Evolutionary conservation across 2,113 vertebrate genomes (phyloP).

Genomic region (Burhinus bistriatus): DNA sequence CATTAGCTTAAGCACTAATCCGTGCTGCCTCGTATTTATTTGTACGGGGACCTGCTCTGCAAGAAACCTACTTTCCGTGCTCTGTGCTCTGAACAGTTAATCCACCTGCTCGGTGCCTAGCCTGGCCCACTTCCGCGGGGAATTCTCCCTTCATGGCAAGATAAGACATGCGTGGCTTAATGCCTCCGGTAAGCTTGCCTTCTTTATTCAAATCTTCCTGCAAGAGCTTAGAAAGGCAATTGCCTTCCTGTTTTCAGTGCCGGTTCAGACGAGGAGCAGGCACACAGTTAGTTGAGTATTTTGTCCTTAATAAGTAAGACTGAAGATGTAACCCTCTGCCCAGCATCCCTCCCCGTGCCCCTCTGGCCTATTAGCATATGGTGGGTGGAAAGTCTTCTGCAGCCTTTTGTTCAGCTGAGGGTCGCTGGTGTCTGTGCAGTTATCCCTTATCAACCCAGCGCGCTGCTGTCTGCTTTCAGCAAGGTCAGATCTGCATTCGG

Average conservation of each 20-base stretch:
- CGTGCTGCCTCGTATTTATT: background rate
- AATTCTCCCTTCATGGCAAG: background rate
- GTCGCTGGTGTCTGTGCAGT: background rate
- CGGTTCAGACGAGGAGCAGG: conserved; percentile 13
- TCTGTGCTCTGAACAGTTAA: conserved; percentile 41
- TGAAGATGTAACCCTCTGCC: background rate
- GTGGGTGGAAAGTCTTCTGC: background rate
- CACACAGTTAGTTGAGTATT: background rate
- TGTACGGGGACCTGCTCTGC: conserved; percentile 18
- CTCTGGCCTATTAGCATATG: background rate
- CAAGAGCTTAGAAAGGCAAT: background rate
- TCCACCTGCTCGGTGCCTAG: conserved; percentile 27
- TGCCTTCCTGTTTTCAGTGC: background rate
- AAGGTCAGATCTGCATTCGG: background rate
- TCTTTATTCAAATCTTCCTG: conserved; percentile 18
- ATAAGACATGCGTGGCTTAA: background rate
- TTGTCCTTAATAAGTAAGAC: background rate
- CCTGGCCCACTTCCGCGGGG: background rate
- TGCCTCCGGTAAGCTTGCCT: background rate
- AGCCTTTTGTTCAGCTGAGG: background rate
- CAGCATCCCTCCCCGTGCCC: background rate
- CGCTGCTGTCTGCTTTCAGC: background rate
- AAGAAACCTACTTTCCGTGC: conserved; percentile 34
- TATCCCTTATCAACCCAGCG: background rate
- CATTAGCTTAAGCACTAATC: background rate